Evolutionary conservation across 2,113 vertebrate genomes (phyloP), one percentile per base, ranked within the genome.

Genomic region (Phainopepla nitens): DNA sequence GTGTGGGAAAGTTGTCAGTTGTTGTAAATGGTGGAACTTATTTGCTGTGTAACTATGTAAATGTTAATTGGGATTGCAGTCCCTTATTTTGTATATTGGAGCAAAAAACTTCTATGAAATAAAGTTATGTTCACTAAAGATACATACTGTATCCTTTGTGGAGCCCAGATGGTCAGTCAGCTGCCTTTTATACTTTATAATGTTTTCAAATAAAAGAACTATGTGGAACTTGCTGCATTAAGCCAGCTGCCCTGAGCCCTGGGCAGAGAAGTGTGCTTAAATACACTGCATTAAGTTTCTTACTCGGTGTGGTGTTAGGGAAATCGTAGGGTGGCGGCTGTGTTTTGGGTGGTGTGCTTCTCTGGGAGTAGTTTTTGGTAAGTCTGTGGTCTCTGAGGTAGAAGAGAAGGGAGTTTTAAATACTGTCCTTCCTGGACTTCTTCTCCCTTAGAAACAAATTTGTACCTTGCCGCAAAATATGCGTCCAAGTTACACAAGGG

Each of bases 31-130:
- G 89, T 97, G 96, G 94, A 96, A 94, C 93, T 77, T 87, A 95
- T 85, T 97, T 96, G 96, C 96, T 95, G 72, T 98, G 89, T 97
- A 95, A 93, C 93, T 96, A 76, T 98, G 97, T 97, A 97, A 95
- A 96, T 97, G 97, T 96, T 93, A 89, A 82, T 93, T 95, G 95
- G 97, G 97, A 96, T 96, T 87, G 29, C 78, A 78, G 89, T 97
- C 97, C 96, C 78, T 61, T 96, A 97, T 98, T 98, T 98, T 98
- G 97, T 98, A 98, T 98, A 97, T 98, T 97, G 97, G 96, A 96
- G 94, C 80, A 97, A 96, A 98, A 98, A 98, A 98, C 98, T 98
- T 99, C 98, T 99, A 99, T 98, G 98, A 98, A 98, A 99, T 98
- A 98, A 98, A 97, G 98, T 98, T 98, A 98, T 98, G 97, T 95